phyloP scores from a whole-genome alignment of 2,888 invertebrate species.

The Ischnus inquisitorius region DNA sequence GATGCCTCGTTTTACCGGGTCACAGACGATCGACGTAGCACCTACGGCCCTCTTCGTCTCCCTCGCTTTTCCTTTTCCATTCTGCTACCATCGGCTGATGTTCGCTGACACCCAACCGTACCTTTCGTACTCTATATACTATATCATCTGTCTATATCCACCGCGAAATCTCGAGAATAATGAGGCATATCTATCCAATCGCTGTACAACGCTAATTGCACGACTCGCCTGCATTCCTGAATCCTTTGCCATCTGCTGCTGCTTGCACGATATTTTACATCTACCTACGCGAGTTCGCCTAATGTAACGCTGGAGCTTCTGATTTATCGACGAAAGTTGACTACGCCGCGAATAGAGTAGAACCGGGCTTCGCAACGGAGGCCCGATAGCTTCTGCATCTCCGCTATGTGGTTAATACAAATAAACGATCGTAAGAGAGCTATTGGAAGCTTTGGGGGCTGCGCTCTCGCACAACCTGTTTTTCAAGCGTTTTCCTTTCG shows the following conservation, averaged over 20 bases:
- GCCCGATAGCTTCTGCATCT: slow-evolving; percentile 48
- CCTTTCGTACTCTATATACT: background rate
- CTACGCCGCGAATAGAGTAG: slow-evolving; percentile 32
- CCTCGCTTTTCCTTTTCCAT: slow-evolving; percentile 10
- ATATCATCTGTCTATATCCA: background rate
- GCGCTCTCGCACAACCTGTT: slow-evolving; percentile 68
- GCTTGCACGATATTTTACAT: slow-evolving; percentile 11
- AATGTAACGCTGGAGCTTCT: slow-evolving; percentile 31
- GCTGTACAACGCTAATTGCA: slow-evolving; percentile 4
- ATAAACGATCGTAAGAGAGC: slow-evolving; percentile 31
- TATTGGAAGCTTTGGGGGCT: slow-evolving; percentile 55
- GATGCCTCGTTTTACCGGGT: slow-evolving; percentile 61
- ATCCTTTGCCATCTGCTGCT: slow-evolving; percentile 32
- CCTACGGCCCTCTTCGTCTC: slow-evolving; percentile 32
- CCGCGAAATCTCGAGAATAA: background rate
- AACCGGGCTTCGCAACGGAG: slow-evolving; percentile 55
- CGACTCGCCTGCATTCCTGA: slow-evolving; percentile 14
- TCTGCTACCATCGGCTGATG: slow-evolving; percentile 41
- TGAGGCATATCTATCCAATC: slow-evolving; percentile 11
- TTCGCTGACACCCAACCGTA: slow-evolving; percentile 13
- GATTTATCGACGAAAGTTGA: slow-evolving; percentile 58
- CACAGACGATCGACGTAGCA: slow-evolving; percentile 57
- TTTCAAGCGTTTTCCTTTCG: slow-evolving; percentile 68
- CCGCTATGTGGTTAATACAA: slow-evolving; percentile 41
- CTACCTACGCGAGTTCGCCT: slow-evolving; percentile 37